Evolutionary conservation across 2,797 vertebrate species (phyloP), one percentile per base, ranked within the genome.

Genomic region (Tragopan temminckii): DNA sequence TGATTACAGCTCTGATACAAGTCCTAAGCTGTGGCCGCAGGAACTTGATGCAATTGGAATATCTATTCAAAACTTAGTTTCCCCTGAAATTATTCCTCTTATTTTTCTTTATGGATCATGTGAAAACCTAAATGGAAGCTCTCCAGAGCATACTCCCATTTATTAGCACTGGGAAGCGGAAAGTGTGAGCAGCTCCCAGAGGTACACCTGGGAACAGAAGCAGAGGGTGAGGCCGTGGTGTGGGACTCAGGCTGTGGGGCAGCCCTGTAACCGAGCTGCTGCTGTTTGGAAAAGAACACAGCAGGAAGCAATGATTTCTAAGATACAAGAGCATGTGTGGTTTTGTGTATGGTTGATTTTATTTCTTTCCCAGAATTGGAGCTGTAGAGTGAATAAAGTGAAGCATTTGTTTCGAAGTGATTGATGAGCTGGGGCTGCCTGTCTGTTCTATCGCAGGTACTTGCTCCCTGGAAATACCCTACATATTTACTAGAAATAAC

Each of bases 401-500:
- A 88, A 76, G 70, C 48, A 58, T 42, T 91, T 93, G 67, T 40
- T 77, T 48, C 29, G 16, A 72, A 81, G 46, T 35, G 13, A 69
- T 83, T 53, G 63, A 83, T 0, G 1, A 94, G 43, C 17, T 69
- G 38, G 38, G 36, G 66, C 67, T 79, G 50, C 36, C 21, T 27
- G 17, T 24, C 42, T 88, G 13, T 61, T 89, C 76, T 63, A 89
- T 68, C 29, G 16, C 35, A 27, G 85, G n/a, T 91, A 67, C 63
- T 80, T 69, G 42, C 81, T 94, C 94, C 86, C 75, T 83, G 75
- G 64, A 94, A 92, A 93, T 88, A 85, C 8, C 8, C n/a, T 70
- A 68, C 90, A 53, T 19, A 50, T 74, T 84, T 92, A 63, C 67
- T 58, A 58, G 52, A 77, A 92, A 27, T 43, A 58, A 31, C 55